Conservation (phyloP, 2,113 vertebrate genomes). For the Lontra canadensis region DNA sequence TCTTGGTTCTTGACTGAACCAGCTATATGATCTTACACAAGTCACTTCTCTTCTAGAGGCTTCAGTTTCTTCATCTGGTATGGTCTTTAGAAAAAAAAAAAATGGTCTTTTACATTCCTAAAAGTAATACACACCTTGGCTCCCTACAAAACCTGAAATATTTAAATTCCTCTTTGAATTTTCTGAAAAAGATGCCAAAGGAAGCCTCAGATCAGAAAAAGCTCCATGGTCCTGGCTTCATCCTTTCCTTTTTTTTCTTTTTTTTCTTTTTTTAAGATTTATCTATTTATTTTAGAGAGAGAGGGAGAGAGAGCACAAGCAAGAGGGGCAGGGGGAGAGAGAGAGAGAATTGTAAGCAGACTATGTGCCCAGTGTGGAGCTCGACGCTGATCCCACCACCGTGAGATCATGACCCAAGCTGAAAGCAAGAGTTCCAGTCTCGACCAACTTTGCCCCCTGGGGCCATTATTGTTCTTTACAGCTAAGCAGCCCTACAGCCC, state of each 20-base stretch:
- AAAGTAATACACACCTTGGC: not conserved
- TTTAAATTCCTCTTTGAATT: constrained; percentile 42
- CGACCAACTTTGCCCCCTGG: not conserved
- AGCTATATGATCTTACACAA: not conserved
- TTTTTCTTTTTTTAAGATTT: not conserved
- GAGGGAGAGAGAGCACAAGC: not conserved
- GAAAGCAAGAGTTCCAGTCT: not conserved
- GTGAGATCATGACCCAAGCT: not conserved
- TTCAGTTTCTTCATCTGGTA: constrained; percentile 18
- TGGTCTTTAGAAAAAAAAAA: not conserved
- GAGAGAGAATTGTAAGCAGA: not conserved
- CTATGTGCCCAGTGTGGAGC: not conserved
- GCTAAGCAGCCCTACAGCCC: not conserved
- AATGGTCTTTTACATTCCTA: not conserved
- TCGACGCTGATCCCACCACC: not conserved
- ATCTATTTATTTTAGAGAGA: not conserved
- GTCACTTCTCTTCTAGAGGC: not conserved
- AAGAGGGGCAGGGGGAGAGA: not conserved
- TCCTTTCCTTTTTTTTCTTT: not conserved
- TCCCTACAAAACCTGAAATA: not conserved
- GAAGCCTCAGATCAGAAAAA: not conserved
- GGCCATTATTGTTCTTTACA: not conserved
- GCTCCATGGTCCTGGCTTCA: not conserved
- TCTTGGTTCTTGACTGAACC: not conserved
- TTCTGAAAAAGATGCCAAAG: not conserved